These are phyloP conservation scores for Perccottus glenii DNA, from an alignment of 2,113 vertebrate genomes.

Conservation along the genomic window DNA sequence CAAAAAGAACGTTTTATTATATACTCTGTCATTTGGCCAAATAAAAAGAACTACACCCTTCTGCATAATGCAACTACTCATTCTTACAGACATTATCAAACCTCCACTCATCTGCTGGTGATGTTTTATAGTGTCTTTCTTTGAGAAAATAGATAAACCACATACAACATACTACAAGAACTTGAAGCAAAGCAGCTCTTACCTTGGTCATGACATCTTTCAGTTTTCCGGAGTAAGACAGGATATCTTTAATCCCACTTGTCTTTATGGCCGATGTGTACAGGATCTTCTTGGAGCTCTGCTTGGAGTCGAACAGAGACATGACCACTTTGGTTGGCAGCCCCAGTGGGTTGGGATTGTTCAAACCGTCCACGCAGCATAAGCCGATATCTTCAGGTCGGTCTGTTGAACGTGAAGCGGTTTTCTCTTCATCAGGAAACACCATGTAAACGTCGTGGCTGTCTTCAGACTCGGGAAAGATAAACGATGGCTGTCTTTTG, in stretches of 20 bases:
- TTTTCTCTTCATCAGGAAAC: slow-evolving; percentile 91
- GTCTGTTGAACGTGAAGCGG: slow-evolving; percentile 86
- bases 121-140: too few species aligned
- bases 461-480: slow-evolving; percentile 96
- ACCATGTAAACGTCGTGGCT: slow-evolving; percentile 93
- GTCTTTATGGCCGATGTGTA: slow-evolving; percentile 92
- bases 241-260: slow-evolving; percentile 83
- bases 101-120: too few species aligned
- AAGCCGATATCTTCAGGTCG: slow-evolving; percentile 91
- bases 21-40: too few species aligned
- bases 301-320: slow-evolving; percentile 94
- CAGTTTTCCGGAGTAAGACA: slow-evolving; percentile 95
- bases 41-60: too few species aligned
- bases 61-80: too few species aligned
- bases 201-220: slow-evolving; percentile 90
- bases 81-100: too few species aligned
- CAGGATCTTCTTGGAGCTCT: slow-evolving; percentile 87
- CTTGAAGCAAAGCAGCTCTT: slow-evolving; percentile 26
- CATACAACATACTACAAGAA: too few species aligned
- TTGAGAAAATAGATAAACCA: too few species aligned
- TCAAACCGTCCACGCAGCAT: slow-evolving; percentile 87
- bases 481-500: slow-evolving; percentile 81
- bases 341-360: slow-evolving; percentile 90
- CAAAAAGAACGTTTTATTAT: too few species aligned
- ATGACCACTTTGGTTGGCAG: slow-evolving; percentile 94